Evolutionary conservation across 1,140 invertebrate species (phyloP).

Genomic region (Cherax destructor): DNA sequence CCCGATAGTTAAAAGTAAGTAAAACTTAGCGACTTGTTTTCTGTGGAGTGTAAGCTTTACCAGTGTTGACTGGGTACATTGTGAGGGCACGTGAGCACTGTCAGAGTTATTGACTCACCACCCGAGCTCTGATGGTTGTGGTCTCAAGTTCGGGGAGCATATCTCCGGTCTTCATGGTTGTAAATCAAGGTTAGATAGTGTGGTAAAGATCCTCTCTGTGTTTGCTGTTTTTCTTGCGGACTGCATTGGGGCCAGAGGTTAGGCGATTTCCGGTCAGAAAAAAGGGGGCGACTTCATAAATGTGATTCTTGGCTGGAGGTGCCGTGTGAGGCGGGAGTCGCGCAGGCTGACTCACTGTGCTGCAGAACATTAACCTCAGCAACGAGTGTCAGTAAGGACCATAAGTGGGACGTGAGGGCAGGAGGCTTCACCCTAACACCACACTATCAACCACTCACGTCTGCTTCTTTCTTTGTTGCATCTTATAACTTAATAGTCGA

Average conservation of each 20-base stretch:
- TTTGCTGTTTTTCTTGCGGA: background rate
- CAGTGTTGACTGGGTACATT: background rate
- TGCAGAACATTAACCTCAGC: background rate
- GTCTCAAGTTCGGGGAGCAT: conserved; percentile 2
- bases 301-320: background rate
- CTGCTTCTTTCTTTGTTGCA: background rate
- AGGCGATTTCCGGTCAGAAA: conserved; percentile 42
- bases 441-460: background rate
- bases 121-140: background rate
- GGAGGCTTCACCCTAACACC: background rate
- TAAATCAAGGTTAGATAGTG: background rate
- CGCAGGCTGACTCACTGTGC: background rate
- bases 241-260: conserved; percentile 31
- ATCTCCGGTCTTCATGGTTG: background rate
- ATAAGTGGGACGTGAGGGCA: background rate
- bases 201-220: conserved; percentile 18
- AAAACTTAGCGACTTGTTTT: background rate
- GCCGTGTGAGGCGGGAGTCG: background rate
- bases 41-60: background rate
- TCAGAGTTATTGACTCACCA: background rate
- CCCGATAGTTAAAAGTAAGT: background rate
- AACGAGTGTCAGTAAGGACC: background rate
- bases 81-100: background rate
- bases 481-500: background rate
- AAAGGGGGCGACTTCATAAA: background rate